These are phyloP conservation scores for Formica exsecta DNA, from an alignment of 1,140 invertebrate genomes.

Conservation along the genomic window DNA sequence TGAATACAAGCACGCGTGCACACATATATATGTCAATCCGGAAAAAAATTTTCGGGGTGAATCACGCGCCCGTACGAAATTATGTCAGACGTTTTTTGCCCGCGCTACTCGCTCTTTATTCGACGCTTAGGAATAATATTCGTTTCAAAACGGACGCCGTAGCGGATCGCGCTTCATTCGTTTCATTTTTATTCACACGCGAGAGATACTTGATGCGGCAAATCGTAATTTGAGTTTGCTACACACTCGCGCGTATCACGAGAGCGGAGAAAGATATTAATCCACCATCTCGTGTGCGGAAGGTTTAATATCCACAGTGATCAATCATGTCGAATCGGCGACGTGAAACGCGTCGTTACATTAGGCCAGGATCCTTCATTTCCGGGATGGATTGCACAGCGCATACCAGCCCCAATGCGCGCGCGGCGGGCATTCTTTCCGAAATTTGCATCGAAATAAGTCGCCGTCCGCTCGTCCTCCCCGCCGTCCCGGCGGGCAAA, in stretches of 20 bases:
- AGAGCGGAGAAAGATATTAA: not conserved
- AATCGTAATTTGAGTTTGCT: constrained; percentile 9
- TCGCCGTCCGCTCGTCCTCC: constrained; percentile 71
- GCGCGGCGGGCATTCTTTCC: constrained; percentile 67
- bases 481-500: constrained; percentile 71
- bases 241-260: not conserved
- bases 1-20: constrained; percentile 27
- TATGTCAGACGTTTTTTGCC: constrained; percentile 13
- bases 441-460: constrained; percentile 84
- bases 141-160: not conserved
- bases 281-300: not conserved
- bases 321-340: not conserved
- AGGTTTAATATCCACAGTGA: not conserved
- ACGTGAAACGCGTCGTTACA: not conserved
- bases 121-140: constrained; percentile 5
- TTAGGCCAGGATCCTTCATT: constrained; percentile 13
- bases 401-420: constrained; percentile 39
- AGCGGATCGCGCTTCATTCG: not conserved
- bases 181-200: not conserved
- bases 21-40: not conserved
- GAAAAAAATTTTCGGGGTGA: constrained; percentile 37
- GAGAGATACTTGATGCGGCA: not conserved
- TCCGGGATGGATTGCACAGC: constrained; percentile 4
- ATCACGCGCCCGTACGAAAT: constrained; percentile 45
- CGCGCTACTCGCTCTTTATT: not conserved